These are phyloP conservation scores for Rotaria magnacalcarata DNA, from an alignment of 2,888 invertebrate species.

Conservation along the genomic window DNA sequence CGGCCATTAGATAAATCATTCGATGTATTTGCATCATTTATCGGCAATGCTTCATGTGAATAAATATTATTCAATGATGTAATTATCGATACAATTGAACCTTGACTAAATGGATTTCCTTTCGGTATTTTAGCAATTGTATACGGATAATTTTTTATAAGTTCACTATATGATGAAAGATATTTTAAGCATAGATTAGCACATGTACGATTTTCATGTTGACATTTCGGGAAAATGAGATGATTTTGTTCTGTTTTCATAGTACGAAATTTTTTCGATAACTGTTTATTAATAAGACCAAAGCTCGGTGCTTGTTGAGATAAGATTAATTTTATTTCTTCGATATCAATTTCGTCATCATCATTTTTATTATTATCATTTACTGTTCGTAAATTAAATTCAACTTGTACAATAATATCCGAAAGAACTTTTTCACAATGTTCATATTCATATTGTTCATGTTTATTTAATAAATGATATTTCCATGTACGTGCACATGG, in stretches of 20 bases:
- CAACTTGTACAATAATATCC: neutral
- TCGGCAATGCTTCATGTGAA: neutral
- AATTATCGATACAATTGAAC: neutral
- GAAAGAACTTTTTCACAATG: neutral
- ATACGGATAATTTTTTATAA: slow-evolving; percentile 26
- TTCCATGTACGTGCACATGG: slow-evolving; percentile 22
- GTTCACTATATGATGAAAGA: slow-evolving; percentile 12
- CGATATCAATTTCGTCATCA: neutral
- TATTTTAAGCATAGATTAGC: neutral
- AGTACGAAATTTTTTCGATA: neutral
- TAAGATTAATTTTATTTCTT: neutral
- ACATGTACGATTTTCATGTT: neutral
- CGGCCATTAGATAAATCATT: neutral
- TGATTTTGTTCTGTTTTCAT: neutral
- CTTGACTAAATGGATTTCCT: neutral
- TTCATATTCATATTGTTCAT: slow-evolving; percentile 28
- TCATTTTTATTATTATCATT: neutral
- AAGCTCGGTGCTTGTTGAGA: neutral
- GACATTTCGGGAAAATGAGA: neutral
- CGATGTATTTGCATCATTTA: neutral
- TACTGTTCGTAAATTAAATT: neutral
- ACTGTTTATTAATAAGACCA: slow-evolving; percentile 14
- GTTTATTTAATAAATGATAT: neutral
- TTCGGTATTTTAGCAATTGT: neutral
- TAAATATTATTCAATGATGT: neutral